phyloP scores from a whole-genome alignment of 2,888 invertebrate species.

The Agapetus fuscipes region DNA sequence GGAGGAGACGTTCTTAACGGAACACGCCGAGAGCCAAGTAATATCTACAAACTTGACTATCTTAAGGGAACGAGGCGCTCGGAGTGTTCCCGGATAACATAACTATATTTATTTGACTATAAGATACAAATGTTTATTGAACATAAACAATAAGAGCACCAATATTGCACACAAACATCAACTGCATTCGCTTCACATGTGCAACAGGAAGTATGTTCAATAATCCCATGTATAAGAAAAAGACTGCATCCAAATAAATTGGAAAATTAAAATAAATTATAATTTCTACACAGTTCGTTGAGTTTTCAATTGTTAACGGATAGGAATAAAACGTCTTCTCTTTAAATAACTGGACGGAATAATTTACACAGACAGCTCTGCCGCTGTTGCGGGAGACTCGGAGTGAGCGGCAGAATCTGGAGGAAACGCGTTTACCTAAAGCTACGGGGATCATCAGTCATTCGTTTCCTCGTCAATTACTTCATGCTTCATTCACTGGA shows the following conservation, averaged over 20 bases:
- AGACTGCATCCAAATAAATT: too few species aligned
- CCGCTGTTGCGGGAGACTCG: too few species aligned
- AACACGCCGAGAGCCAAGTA: slow-evolving; percentile 17
- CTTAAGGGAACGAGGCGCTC: slow-evolving; percentile 7
- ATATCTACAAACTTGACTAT: slow-evolving; percentile 22
- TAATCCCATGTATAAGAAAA: slow-evolving; percentile 10
- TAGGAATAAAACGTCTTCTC: slow-evolving; percentile 21
- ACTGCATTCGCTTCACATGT: slow-evolving; percentile 14
- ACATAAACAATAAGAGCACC: slow-evolving; percentile 19
- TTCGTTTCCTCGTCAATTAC: neutral
- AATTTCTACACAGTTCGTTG: slow-evolving; percentile 15
- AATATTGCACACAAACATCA: slow-evolving; percentile 19
- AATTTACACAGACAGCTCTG: too few species aligned
- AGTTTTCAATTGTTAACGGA: slow-evolving; percentile 13
- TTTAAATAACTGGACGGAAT: slow-evolving; percentile 13
- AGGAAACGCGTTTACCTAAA: neutral
- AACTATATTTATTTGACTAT: slow-evolving; percentile 10
- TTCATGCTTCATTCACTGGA: too few species aligned
- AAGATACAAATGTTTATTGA: slow-evolving; percentile 8
- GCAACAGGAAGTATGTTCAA: slow-evolving; percentile 9
- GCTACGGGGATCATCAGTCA: neutral
- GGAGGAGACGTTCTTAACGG: slow-evolving; percentile 26
- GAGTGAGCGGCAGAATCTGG: too few species aligned
- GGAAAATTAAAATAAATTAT: too few species aligned
- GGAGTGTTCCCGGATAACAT: slow-evolving; percentile 15